Evolutionary conservation across 2,888 invertebrate genomes (phyloP), one percentile per base, ranked within the genome.

Genomic region (Plemyria rubiginata): DNA sequence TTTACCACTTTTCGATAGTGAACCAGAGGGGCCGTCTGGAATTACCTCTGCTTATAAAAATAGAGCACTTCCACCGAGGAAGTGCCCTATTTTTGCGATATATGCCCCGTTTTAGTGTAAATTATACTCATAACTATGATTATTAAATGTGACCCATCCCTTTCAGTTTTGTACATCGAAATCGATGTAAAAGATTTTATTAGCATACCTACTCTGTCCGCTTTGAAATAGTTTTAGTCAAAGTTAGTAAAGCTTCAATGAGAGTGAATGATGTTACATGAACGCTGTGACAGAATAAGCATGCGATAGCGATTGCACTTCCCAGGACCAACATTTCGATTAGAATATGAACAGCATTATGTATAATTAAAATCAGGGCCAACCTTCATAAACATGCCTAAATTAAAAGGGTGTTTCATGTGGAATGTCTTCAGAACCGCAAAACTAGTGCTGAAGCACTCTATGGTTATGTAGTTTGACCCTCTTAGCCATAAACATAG

Each of bases 161-260:
- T 45, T 45, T 45, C 11, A 45, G 45, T 45, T 16, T 16, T 9
- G 16, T 9, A 15, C 13, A 45, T 43, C 43, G 43, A 8, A 38
- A 43, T 41, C 3, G 22, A 3, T 22, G n/a, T 40, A n/a, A 40
- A 16, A 11, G 1, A 41, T 49, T 53, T 29, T 38, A 45, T 45
- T 40, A 59, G 51, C 70, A 67, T 63, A 71, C 70, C 66, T 66
- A 71, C 70, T 71, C 69, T 67, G 67, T 67, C 70, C 45, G 51
- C 59, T 52, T 54, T 51, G 41, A 29, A n/a, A 54, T 46, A 48
- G 41, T 56, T 56, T 59, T 61, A 60, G 55, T 60, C 54, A 60
- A 68, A 71, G 74, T 78, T 78, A 78, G 78, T 78, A 70, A 71
- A 77, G 78, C 78, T 68, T 67, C 29, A 50, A 73, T 75, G 72